Conservation (phyloP, 2,797 vertebrate species). For the Taeniopygia guttata region DNA sequence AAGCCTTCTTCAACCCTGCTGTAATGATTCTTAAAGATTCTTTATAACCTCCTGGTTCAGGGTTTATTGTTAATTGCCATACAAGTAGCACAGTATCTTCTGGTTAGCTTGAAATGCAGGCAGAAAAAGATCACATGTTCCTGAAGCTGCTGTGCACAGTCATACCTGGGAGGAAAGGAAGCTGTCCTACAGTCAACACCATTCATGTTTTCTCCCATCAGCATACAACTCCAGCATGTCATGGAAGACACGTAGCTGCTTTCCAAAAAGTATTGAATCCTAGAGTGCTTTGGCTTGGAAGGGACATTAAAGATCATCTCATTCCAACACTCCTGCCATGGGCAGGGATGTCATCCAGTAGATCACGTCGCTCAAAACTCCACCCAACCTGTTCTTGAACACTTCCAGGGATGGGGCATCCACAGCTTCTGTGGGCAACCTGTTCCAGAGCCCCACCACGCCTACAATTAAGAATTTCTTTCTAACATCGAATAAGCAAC, state of each 20-base stretch:
- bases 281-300: rapidly evolving
- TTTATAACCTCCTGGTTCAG: neutral
- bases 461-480: neutral
- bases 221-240: rapidly evolving
- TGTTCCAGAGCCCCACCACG: too few species aligned
- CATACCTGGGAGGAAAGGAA: neutral
- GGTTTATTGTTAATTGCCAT: neutral
- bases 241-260: rapidly evolving
- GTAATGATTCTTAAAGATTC: neutral
- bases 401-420: neutral
- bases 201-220: neutral
- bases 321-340: neutral
- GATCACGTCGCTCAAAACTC: neutral
- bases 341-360: neutral
- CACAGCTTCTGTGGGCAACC: neutral
- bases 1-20: neutral
- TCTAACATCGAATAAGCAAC: neutral
- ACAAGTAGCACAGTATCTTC: neutral
- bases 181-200: rapidly evolving
- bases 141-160: neutral
- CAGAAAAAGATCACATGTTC: neutral
- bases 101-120: neutral
- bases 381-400: neutral
- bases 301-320: neutral
- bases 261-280: neutral